phyloP scores from a whole-genome alignment of 2,888 invertebrate species.

The Pyralis farinalis region DNA sequence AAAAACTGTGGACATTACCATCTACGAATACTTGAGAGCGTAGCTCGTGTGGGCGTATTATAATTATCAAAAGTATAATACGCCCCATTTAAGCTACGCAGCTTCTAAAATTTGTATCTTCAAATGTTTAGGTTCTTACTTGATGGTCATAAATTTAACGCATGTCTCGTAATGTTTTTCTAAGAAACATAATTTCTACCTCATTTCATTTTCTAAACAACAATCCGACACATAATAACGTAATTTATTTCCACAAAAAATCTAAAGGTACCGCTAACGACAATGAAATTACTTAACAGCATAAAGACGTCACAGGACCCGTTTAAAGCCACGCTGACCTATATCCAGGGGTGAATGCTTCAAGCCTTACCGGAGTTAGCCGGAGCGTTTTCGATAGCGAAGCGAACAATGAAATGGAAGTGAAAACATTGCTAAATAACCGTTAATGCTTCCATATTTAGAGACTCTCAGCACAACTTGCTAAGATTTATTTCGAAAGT shows the following conservation, averaged over 20 bases:
- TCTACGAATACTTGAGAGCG: too few species aligned
- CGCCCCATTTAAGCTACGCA: too few species aligned
- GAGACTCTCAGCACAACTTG: too few species aligned
- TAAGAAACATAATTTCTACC: too few species aligned
- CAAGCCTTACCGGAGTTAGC: slow-evolving; percentile 20
- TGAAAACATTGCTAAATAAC: background rate
- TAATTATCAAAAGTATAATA: too few species aligned
- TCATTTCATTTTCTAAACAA: too few species aligned
- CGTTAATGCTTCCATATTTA: background rate
- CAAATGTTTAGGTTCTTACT: too few species aligned
- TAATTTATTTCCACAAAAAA: background rate
- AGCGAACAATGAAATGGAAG: background rate
- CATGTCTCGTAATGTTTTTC: too few species aligned
- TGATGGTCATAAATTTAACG: too few species aligned
- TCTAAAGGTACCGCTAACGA: background rate
- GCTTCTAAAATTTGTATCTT: too few species aligned
- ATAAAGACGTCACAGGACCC: slow-evolving; percentile 43
- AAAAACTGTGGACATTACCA: too few species aligned
- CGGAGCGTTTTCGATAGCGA: slow-evolving; percentile 12
- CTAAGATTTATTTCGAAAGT: background rate
- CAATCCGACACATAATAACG: background rate
- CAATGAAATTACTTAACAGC: background rate
- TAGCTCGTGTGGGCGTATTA: too few species aligned
- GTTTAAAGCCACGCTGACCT: slow-evolving; percentile 57
- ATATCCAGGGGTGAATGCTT: slow-evolving; percentile 47